Evolutionary conservation across 2,797 vertebrate species (phyloP).

Genomic region (Cyprinodon diabolis): DNA sequence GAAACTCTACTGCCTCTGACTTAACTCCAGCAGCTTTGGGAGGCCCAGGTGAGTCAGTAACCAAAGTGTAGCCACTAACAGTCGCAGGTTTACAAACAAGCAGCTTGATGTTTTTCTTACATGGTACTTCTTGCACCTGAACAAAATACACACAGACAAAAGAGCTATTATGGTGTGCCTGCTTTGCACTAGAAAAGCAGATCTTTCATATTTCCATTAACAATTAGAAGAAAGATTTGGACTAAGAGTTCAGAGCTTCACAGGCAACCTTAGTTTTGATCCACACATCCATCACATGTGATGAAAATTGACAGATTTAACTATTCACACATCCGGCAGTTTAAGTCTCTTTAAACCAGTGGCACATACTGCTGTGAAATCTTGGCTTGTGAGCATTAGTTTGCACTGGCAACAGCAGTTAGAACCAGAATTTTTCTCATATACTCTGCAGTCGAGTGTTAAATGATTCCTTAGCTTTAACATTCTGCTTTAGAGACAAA

Average conservation of each 20-base stretch:
- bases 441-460: background rate
- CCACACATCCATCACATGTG: background rate
- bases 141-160: conserved; percentile 23
- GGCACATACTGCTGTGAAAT: background rate
- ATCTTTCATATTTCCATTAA: background rate
- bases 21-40: conserved; percentile 43
- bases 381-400: background rate
- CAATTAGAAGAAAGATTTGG: background rate
- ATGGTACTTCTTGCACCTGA: conserved; percentile 76
- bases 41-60: conserved; percentile 69
- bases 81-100: conserved; percentile 60
- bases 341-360: background rate
- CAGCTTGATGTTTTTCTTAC: conserved; percentile 48
- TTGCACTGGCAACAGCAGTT: background rate
- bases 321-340: background rate
- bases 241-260: background rate
- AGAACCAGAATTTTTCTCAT: background rate
- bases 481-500: background rate
- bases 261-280: background rate
- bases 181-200: background rate
- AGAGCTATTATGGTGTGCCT: background rate
- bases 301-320: background rate
- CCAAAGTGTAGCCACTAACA: conserved; percentile 66
- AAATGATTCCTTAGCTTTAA: background rate
- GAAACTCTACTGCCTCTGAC: conserved; percentile 22